Conservation (phyloP, 1,140 invertebrate species). For the Trichomalopsis sarcophagae region DNA sequence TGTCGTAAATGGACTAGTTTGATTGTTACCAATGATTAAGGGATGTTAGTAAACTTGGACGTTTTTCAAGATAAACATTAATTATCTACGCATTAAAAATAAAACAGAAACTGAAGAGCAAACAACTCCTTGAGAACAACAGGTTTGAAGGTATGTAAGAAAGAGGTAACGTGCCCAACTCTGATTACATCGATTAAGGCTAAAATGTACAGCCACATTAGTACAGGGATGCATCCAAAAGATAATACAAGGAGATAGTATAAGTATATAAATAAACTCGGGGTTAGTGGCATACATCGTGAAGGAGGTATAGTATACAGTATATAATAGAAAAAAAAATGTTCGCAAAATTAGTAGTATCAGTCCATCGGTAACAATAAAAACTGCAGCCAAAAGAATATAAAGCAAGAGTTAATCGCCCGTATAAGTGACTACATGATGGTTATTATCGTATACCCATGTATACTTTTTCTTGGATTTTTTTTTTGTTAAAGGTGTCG, state of each 20-base stretch:
- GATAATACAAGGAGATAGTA: conserved; percentile 8
- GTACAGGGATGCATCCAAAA: conserved; percentile 52
- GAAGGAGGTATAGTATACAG: neutral
- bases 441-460: neutral
- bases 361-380: conserved; percentile 35
- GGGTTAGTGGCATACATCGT: conserved; percentile 15
- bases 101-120: neutral
- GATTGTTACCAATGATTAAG: neutral
- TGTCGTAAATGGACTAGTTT: neutral
- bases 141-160: neutral
- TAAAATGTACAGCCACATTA: conserved; percentile 52
- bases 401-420: neutral
- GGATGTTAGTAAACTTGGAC: neutral
- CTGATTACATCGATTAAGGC: conserved; percentile 42
- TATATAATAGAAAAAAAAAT: conserved; percentile 10
- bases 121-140: neutral
- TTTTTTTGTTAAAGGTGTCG: neutral
- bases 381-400: conserved; percentile 42
- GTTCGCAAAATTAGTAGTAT: neutral
- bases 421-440: neutral
- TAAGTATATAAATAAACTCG: conserved; percentile 26
- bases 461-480: neutral
- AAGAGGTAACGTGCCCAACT: conserved; percentile 31
- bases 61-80: neutral
- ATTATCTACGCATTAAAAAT: neutral